Base-by-base conservation (phyloP, 2,113 vertebrate species). In the Lamprotornis superbus region DNA sequence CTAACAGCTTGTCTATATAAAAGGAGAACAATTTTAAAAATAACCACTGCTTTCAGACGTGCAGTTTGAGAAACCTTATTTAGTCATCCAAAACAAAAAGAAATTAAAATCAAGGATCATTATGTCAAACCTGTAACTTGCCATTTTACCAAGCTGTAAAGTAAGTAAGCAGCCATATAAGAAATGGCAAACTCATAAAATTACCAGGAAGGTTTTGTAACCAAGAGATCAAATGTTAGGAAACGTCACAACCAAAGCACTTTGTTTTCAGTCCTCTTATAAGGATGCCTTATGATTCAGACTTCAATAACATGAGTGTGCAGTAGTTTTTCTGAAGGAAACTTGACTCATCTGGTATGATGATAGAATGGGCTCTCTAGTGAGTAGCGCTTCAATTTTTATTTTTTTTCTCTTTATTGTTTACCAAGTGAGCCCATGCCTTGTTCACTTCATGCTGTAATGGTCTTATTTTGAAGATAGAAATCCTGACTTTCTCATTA, bases 21-120 rank as follows among this genome's bases (percentile, higher is more conserved):
- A 89, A 88, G 28, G 23, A 93, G 90, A 84, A 63, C 21, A 73
- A 18, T 93, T 90, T 92, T 93, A 70, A 87, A 96, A 95, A 95
- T 89, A 97, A 30, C 73, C 89, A 60, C 44, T 61, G 49, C 70
- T 87, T 93, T 88, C 31, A 35, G 27, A 91, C 78, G 37, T 19
- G 28, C 25, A 56, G 56, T 88, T 89, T 70, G n/a, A 76, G n/a
- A 78, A 89, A 92, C 31, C 20, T 81, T 75, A 42, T 87, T 88
- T 83, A 86, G 68, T 88, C 61, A 75, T 81, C 33, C 31, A 84
- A 87, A 88, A 33, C 15, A 14, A 88, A 59, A 77, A 59, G 75
- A 84, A 88, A 67, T 37, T 14, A 57, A 77, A 87, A 90, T 81
- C 6, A 27, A 31, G 21, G 31, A 33, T 56, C 39, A 8, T 50